A percentile compares a stretch with the other conserved stretches of the same genome.
These are phyloP conservation scores for Chrysochloris asiatica DNA, from an alignment of 2,113 vertebrate species.

Conservation along the genomic window DNA sequence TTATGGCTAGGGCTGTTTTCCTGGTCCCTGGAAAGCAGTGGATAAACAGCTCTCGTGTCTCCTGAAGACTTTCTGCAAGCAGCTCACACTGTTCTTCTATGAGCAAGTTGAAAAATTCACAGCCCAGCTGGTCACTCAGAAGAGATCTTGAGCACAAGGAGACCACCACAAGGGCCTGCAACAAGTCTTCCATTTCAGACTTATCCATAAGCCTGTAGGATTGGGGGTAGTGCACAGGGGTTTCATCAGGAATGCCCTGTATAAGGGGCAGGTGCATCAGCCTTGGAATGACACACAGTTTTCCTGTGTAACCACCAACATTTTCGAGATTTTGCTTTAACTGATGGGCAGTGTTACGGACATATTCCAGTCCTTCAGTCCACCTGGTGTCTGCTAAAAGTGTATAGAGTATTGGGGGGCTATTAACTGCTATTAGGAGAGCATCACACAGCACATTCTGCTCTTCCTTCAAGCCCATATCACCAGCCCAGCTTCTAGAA, in stretches of 20 bases:
- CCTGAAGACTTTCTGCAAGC: slow-evolving; percentile 76
- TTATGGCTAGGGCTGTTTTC: slow-evolving; percentile 81
- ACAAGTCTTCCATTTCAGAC: slow-evolving; percentile 56
- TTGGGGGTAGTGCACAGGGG: slow-evolving; percentile 58
- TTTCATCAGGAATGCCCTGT: background rate
- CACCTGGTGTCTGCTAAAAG: background rate
- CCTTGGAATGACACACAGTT: slow-evolving; percentile 78
- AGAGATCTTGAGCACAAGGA: slow-evolving; percentile 69
- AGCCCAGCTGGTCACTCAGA: slow-evolving; percentile 78
- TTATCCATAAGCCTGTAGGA: slow-evolving; percentile 57
- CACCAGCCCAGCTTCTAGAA: slow-evolving; percentile 85
- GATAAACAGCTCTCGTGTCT: slow-evolving; percentile 78
- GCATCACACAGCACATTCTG: slow-evolving; percentile 77
- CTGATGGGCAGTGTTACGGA: slow-evolving; percentile 48
- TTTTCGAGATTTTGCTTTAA: slow-evolving; percentile 83
- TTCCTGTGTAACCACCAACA: slow-evolving; percentile 77
- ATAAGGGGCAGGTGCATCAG: slow-evolving; percentile 36
- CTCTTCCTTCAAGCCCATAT: slow-evolving; percentile 72
- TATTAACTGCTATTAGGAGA: slow-evolving; percentile 72
- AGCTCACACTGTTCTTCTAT: slow-evolving; percentile 74
- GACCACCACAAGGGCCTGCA: slow-evolving; percentile 70
- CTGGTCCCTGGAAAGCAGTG: slow-evolving; percentile 85
- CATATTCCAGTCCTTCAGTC: slow-evolving; percentile 45
- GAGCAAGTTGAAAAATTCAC: slow-evolving; percentile 78
- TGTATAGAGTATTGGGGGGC: slow-evolving; percentile 73